A percentile compares a stretch with the other conserved stretches of the same genome.
Conservation (phyloP, 2,113 vertebrate genomes). For the Colossoma macropomum region DNA sequence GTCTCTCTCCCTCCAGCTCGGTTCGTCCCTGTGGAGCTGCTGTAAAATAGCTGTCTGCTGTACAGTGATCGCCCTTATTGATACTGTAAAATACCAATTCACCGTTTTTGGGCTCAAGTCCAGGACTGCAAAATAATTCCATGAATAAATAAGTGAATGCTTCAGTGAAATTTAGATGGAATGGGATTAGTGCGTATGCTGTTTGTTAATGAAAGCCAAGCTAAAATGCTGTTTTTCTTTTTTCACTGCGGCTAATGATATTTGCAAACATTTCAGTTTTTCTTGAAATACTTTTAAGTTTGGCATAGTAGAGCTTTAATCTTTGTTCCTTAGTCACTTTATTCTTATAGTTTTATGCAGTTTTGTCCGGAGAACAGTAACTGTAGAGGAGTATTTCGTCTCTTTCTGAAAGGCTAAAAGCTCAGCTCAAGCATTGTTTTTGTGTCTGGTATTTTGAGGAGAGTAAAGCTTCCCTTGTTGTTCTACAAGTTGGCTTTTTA, state of each 20-base stretch:
- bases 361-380: slow-evolving; percentile 21
- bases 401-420: slow-evolving; percentile 3
- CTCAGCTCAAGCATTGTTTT: neutral
- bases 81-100: slow-evolving; percentile 74
- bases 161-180: slow-evolving; percentile 66
- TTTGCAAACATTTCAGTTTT: slow-evolving; percentile 55
- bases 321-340: slow-evolving; percentile 61
- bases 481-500: slow-evolving; percentile 14
- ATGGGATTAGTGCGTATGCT: slow-evolving; percentile 59
- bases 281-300: slow-evolving; percentile 50
- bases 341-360: slow-evolving; percentile 51
- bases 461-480: slow-evolving; percentile 3
- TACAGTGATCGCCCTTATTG: slow-evolving; percentile 70
- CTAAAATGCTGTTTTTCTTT: slow-evolving; percentile 52
- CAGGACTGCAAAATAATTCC: slow-evolving; percentile 64
- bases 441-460: neutral
- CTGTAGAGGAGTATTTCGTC: slow-evolving; percentile 9
- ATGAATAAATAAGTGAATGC: slow-evolving; percentile 69
- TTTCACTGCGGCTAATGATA: slow-evolving; percentile 61
- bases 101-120: slow-evolving; percentile 69
- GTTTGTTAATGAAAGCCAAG: slow-evolving; percentile 61
- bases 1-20: slow-evolving; percentile 25
- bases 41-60: slow-evolving; percentile 68
- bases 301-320: slow-evolving; percentile 65
- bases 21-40: slow-evolving; percentile 62